phyloP scores from a whole-genome alignment of 2,888 invertebrate species.

The Rhamphomyia laevipes region DNA sequence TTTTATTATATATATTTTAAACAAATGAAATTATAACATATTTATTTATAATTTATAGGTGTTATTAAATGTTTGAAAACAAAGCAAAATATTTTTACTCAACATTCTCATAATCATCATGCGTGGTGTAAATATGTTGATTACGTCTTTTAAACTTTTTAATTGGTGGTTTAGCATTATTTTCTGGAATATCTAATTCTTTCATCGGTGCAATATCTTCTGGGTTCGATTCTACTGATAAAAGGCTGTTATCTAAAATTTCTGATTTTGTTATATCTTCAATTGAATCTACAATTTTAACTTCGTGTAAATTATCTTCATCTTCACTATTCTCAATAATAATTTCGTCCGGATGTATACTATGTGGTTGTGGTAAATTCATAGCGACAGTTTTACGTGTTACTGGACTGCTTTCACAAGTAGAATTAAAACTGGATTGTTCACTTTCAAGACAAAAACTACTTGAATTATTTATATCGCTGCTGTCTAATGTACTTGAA shows the following conservation, averaged over 20 bases:
- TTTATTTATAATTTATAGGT: too few species aligned
- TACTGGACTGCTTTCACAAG: too few species aligned
- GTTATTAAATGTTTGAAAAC: too few species aligned
- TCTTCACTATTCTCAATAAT: slow-evolving; percentile 2
- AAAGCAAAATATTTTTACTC: background rate
- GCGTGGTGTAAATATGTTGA: slow-evolving; percentile 27
- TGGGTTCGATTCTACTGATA: background rate
- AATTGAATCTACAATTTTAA: background rate
- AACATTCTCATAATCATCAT: slow-evolving; percentile 18
- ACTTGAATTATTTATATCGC: too few species aligned
- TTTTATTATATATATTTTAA: background rate
- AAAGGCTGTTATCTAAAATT: too few species aligned
- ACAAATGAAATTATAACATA: too few species aligned
- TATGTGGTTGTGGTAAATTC: too few species aligned
- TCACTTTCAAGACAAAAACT: too few species aligned
- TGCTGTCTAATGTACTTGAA: slow-evolving; percentile 18
- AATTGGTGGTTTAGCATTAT: slow-evolving; percentile 18
- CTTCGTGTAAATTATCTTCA: background rate
- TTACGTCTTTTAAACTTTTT: slow-evolving; percentile 36
- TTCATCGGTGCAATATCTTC: too few species aligned
- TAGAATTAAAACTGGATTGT: too few species aligned
- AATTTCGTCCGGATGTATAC: background rate
- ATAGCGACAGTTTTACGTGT: too few species aligned
- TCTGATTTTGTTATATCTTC: background rate
- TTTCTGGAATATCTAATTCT: background rate